phyloP scores from a whole-genome alignment of 1,140 invertebrate species.

The Harpegnathos saltator region DNA sequence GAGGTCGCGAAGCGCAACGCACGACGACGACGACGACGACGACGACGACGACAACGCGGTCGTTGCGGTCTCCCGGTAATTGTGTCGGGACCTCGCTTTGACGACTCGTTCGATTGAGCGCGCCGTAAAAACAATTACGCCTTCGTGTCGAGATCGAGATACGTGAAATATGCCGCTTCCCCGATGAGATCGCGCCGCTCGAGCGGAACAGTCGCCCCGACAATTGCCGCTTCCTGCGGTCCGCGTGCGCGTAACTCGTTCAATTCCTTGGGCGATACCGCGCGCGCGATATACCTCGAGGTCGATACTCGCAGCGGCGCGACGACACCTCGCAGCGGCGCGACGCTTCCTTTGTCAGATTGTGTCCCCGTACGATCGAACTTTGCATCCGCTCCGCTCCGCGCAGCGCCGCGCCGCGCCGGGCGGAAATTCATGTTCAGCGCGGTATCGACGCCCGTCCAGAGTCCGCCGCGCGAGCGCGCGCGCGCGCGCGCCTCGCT shows the following conservation, averaged over 20 bases:
- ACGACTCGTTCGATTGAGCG: background rate
- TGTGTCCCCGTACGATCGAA: slow-evolving; percentile 24
- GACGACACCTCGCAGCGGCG: slow-evolving; percentile 16
- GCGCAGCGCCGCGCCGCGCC: too few relatives aligned
- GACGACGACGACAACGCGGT: too few relatives aligned
- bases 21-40: too few relatives aligned
- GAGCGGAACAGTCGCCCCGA: background rate
- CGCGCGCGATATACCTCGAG: too few relatives aligned
- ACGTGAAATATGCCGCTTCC: too few relatives aligned
- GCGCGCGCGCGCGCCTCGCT: slow-evolving; percentile 21
- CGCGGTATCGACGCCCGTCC: slow-evolving; percentile 28
- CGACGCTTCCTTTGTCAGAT: slow-evolving; percentile 28
- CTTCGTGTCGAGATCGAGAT: too few relatives aligned
- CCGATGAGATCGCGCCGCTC: background rate
- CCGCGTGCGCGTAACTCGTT: background rate
- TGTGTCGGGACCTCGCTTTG: too few relatives aligned
- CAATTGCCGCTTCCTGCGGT: background rate
- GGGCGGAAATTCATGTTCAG: slow-evolving; percentile 30
- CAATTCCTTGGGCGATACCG: slow-evolving; percentile 34
- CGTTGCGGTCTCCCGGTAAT: too few relatives aligned
- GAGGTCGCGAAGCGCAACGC: too few relatives aligned
- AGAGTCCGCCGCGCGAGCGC: too few relatives aligned
- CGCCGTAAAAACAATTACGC: too few relatives aligned
- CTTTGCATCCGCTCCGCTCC: slow-evolving; percentile 33
- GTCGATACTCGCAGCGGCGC: slow-evolving; percentile 37